Evolutionary conservation across 2,888 invertebrate species (phyloP).

Genomic region (Cyrtodaria siliqua): DNA sequence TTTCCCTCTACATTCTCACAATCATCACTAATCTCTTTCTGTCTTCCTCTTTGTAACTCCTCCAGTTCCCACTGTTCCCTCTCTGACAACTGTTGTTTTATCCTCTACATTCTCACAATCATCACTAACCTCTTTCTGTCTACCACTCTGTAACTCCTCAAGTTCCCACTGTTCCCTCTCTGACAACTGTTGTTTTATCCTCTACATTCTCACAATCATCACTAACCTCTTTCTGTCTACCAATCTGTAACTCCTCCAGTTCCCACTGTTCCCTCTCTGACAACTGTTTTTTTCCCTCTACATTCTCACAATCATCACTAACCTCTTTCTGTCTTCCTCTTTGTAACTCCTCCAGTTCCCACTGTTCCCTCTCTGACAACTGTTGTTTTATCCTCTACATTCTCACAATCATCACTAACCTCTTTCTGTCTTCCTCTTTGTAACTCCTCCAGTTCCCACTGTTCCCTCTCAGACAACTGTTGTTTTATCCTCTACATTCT

Average conservation of each 20-base stretch:
- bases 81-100: no score
- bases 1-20: no score
- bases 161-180: slow-evolving; percentile 71
- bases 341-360: slow-evolving; percentile 43
- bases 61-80: no score
- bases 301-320: no score
- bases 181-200: slow-evolving; percentile 64
- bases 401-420: no score
- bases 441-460: slow-evolving; percentile 33
- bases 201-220: no score
- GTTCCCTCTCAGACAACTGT: slow-evolving; percentile 62
- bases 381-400: slow-evolving; percentile 63
- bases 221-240: background rate
- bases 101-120: no score
- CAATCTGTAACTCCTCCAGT: slow-evolving; percentile 50
- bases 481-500: slow-evolving; percentile 60
- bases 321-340: slow-evolving; percentile 63
- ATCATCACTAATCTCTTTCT: no score
- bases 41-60: no score
- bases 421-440: slow-evolving; percentile 65
- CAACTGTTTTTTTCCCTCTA: slow-evolving; percentile 66
- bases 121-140: background rate
- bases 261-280: slow-evolving; percentile 71
- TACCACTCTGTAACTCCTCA: slow-evolving; percentile 42
- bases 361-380: slow-evolving; percentile 57